Evolutionary conservation across 2,888 invertebrate species (phyloP).

Genomic region (Pecten maximus): DNA sequence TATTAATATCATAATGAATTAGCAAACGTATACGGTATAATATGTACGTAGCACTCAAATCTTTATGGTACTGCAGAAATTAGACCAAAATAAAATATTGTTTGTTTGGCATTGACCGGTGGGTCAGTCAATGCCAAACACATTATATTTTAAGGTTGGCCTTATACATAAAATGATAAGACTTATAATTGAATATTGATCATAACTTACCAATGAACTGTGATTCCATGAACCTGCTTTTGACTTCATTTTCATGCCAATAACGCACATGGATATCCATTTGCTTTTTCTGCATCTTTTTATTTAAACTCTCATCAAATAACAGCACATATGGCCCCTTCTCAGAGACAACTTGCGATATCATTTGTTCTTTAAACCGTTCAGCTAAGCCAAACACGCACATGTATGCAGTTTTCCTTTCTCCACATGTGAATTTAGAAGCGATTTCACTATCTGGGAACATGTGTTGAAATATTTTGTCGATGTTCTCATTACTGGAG

Average conservation of each 20-base stretch:
- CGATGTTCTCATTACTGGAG: too few species aligned
- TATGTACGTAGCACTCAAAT: too few species aligned
- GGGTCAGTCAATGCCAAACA: too few species aligned
- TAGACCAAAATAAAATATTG: too few species aligned
- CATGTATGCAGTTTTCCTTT: slow-evolving; percentile 41
- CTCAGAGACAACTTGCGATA: neutral
- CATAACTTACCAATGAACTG: neutral
- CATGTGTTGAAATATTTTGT: neutral
- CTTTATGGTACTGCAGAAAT: too few species aligned
- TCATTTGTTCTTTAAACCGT: neutral
- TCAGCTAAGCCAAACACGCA: slow-evolving; percentile 43
- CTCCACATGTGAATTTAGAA: neutral
- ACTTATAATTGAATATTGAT: neutral
- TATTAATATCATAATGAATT: too few species aligned
- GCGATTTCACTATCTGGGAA: neutral
- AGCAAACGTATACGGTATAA: too few species aligned
- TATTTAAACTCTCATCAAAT: slow-evolving; percentile 46
- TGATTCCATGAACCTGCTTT: slow-evolving; percentile 47
- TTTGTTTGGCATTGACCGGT: too few species aligned
- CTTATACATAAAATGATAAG: neutral
- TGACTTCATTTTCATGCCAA: slow-evolving; percentile 52
- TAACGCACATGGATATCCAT: slow-evolving; percentile 61
- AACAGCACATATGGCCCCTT: slow-evolving; percentile 23
- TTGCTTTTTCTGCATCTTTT: slow-evolving; percentile 49
- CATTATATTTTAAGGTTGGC: neutral